Evolutionary conservation across 2,797 vertebrate genomes (phyloP).

Genomic region (Chelmon rostratus): DNA sequence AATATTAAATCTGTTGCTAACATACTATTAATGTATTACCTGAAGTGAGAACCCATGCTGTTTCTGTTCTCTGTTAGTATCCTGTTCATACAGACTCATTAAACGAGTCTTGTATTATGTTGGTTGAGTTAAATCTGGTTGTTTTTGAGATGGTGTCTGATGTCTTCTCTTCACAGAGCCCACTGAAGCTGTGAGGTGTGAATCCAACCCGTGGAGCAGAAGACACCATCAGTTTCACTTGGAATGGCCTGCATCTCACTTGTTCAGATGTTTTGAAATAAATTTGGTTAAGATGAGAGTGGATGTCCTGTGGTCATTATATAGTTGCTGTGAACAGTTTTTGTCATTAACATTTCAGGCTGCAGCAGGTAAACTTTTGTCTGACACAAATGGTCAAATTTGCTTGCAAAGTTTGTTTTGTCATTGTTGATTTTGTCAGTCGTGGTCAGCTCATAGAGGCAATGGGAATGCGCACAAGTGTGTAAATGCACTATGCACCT

Average conservation of each 20-base stretch:
- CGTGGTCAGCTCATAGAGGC: neutral
- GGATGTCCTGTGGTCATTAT: slow-evolving; percentile 24
- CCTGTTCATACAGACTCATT: neutral
- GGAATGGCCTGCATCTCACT: slow-evolving; percentile 34
- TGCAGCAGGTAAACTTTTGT: neutral
- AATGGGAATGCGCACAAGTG: neutral
- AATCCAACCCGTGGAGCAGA: slow-evolving; percentile 42
- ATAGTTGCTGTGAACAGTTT: neutral
- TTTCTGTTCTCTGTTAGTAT: neutral
- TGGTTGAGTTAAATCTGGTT: neutral
- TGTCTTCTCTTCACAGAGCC: slow-evolving; percentile 56
- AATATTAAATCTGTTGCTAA: neutral
- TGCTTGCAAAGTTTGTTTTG: neutral
- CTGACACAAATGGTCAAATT: neutral
- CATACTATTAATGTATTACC: neutral
- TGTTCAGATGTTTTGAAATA: slow-evolving; percentile 79
- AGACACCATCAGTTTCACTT: slow-evolving; percentile 17
- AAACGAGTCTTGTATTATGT: neutral
- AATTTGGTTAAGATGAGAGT: slow-evolving; percentile 65
- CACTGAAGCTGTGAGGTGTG: slow-evolving; percentile 55
- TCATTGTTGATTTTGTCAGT: neutral
- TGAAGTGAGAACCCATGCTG: neutral
- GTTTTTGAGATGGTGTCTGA: neutral
- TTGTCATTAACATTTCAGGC: neutral
- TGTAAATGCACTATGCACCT: neutral